Conservation (phyloP, 2,797 vertebrate genomes). For the Chanos chanos region DNA sequence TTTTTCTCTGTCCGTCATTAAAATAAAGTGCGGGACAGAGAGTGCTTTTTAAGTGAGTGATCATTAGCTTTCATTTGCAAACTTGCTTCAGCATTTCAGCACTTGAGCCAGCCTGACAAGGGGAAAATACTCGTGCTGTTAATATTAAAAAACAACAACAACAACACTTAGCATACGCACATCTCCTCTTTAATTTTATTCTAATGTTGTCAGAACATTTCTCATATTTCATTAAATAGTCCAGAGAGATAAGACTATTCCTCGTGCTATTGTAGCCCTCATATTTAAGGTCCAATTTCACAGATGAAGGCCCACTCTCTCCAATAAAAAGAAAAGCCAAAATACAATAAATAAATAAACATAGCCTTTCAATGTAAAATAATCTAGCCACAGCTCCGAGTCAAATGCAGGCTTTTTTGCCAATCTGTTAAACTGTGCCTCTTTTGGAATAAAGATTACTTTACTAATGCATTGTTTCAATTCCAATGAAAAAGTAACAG, state of each 20-base stretch:
- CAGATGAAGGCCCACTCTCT: not conserved
- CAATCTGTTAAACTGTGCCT: not conserved
- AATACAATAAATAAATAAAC: not conserved
- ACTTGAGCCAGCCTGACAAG: not conserved
- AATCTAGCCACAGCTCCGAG: not conserved
- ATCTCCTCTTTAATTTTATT: too few relatives aligned
- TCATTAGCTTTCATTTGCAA: conserved; percentile 6
- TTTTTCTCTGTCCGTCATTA: not conserved
- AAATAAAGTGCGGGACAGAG: conserved; percentile 12
- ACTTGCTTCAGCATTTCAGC: not conserved
- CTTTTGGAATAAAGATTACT: conserved; percentile 11
- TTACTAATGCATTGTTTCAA: conserved; percentile 8
- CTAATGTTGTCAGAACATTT: too few relatives aligned
- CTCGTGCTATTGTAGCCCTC: too few relatives aligned
- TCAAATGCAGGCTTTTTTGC: not conserved
- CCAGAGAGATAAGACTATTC: too few relatives aligned
- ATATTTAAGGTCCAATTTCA: too few relatives aligned
- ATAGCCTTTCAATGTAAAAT: not conserved
- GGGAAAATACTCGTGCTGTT: too few relatives aligned
- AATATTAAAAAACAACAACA: too few relatives aligned
- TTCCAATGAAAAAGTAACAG: conserved; percentile 1
- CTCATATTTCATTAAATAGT: too few relatives aligned
- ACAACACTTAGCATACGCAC: too few relatives aligned
- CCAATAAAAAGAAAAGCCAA: too few relatives aligned
- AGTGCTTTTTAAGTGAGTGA: not conserved